Conservation (phyloP, 2,888 invertebrate genomes). For the Ferrisia virgata region DNA sequence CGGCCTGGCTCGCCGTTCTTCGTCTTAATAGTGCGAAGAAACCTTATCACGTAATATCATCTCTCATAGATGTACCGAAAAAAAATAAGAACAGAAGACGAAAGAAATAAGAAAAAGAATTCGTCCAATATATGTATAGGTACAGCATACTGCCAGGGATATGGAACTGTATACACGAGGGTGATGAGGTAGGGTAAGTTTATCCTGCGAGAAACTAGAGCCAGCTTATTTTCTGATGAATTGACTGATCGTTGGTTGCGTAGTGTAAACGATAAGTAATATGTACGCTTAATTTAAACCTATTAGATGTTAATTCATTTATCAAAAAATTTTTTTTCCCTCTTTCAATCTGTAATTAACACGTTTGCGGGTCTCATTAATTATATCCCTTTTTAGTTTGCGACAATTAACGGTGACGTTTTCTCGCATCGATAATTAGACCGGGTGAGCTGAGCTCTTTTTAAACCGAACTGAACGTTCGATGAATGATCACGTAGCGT, state of each 20-base stretch:
- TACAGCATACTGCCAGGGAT: too few species aligned
- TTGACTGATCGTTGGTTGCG: not conserved
- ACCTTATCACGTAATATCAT: not conserved
- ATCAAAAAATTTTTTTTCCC: not conserved
- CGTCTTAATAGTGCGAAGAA: not conserved
- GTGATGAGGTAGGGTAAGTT: not conserved
- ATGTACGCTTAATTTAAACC: not conserved
- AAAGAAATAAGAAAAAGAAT: not conserved
- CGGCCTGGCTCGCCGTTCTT: too few species aligned
- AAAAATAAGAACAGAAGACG: too few species aligned
- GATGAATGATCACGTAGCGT: not conserved
- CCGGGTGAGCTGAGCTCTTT: not conserved
- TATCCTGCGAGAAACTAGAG: not conserved
- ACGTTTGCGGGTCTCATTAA: not conserved
- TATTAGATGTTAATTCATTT: not conserved
- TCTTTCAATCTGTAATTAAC: not conserved
- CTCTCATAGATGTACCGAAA: not conserved
- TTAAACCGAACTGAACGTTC: not conserved
- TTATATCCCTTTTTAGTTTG: not conserved
- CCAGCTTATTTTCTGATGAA: not conserved
- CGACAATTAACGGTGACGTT: slow-evolving; percentile 2
- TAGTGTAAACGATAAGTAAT: not conserved
- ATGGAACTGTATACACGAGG: not conserved
- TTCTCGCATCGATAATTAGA: not conserved
- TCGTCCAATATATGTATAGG: too few species aligned